phyloP scores from a whole-genome alignment of 1,140 invertebrate genomes.

The Lepidurus arcticus region DNA sequence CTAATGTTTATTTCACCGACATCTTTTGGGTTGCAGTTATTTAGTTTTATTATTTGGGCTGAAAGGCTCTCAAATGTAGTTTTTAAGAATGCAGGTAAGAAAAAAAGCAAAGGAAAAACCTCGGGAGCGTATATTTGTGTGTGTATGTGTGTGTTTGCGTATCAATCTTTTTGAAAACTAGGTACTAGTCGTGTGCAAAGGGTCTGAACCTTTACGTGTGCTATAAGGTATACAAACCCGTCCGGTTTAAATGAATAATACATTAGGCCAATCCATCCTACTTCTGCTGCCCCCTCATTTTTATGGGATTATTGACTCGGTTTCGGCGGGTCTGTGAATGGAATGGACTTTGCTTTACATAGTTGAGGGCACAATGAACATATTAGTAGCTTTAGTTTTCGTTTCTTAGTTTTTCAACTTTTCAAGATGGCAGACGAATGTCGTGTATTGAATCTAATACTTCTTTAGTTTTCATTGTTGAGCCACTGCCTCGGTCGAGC shows the following conservation, averaged over 20 bases:
- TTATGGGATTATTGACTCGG: conserved; percentile 19
- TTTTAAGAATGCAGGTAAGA: too few relatives aligned
- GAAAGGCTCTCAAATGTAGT: too few relatives aligned
- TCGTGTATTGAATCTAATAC: too few relatives aligned
- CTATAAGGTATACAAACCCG: neutral
- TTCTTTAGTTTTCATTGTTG: too few relatives aligned
- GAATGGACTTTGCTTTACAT: neutral
- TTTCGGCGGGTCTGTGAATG: neutral
- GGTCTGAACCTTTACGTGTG: neutral
- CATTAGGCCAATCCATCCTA: neutral
- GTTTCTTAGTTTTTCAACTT: neutral
- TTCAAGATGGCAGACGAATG: neutral
- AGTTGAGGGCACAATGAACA: neutral
- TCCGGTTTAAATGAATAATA: conserved; percentile 22
- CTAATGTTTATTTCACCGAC: too few relatives aligned
- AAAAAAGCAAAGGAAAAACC: too few relatives aligned
- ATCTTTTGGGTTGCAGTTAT: too few relatives aligned
- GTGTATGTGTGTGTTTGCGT: neutral
- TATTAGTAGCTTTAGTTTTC: neutral
- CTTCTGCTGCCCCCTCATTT: neutral
- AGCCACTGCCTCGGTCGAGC: too few relatives aligned
- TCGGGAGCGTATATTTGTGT: neutral
- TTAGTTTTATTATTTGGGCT: too few relatives aligned
- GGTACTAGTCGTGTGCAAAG: neutral
- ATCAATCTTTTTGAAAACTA: neutral